Evolutionary conservation across 2,888 invertebrate species (phyloP).

Genomic region (Zelleria hepariella): DNA sequence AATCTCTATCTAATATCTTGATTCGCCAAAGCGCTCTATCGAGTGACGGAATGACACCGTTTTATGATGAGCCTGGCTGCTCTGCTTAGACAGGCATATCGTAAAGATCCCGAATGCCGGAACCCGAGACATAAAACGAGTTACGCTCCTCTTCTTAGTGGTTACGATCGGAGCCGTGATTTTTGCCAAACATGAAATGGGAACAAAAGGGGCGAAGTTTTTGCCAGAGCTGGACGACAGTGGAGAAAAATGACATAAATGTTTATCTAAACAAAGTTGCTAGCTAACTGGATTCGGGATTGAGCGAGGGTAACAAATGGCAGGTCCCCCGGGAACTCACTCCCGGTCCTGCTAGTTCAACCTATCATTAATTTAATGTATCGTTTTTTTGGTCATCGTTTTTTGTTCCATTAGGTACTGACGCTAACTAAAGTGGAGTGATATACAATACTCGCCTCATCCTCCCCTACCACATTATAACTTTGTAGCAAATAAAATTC

Average conservation of each 20-base stretch:
- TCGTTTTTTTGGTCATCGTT: conserved; percentile 18
- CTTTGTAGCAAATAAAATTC: neutral
- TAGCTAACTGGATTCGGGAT: neutral
- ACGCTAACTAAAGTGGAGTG: neutral
- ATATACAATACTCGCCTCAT: neutral
- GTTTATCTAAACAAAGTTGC: neutral
- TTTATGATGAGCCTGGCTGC: neutral
- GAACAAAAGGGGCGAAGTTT: neutral
- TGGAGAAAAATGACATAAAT: neutral
- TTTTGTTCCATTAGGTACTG: conserved; percentile 12
- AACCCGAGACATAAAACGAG: neutral
- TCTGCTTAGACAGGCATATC: neutral
- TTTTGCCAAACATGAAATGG: neutral
- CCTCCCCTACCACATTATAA: neutral
- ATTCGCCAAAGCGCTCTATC: neutral
- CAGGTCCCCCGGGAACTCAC: conserved; percentile 30
- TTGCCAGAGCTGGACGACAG: neutral
- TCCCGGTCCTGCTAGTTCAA: conserved; percentile 18
- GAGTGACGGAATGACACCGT: neutral
- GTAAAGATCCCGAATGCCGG: neutral
- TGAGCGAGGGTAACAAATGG: conserved; percentile 34
- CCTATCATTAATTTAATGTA: conserved; percentile 41
- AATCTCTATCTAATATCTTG: too few species aligned
- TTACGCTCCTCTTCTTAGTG: neutral
- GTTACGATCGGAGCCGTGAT: neutral